Percentiles rank a stretch among this genome's conserved stretches.
Conservation (phyloP, 1,140 invertebrate species). For the Drosophila varians region DNA sequence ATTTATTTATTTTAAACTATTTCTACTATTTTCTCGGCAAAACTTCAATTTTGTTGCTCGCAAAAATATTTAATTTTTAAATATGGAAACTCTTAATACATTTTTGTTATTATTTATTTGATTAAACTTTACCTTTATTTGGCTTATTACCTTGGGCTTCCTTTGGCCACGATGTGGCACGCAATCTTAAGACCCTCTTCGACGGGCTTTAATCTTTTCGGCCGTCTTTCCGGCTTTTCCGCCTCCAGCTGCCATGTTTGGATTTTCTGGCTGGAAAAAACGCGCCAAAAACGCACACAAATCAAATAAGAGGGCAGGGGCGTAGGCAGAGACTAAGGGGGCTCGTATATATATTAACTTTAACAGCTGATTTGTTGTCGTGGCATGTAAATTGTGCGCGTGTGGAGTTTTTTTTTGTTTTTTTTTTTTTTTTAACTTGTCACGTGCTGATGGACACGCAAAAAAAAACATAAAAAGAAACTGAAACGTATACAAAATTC, state of each 20-base stretch:
- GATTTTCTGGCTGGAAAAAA: constrained; percentile 41
- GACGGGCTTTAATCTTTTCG: constrained; percentile 28
- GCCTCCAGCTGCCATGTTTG: constrained; percentile 66
- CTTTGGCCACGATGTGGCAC: constrained; percentile 22
- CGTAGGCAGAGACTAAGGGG: constrained; percentile 9
- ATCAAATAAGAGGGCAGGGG: constrained; percentile 2
- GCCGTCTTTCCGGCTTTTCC: background rate
- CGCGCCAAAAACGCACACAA: constrained; percentile 14
- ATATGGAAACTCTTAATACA: background rate
- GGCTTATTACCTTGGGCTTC: background rate
- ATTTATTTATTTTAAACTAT: too few species aligned
- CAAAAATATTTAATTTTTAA: background rate
- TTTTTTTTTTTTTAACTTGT: constrained; percentile 24
- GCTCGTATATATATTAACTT: constrained; percentile 19
- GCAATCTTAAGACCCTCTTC: constrained; percentile 32
- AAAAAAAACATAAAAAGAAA: background rate
- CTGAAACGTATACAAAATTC: constrained; percentile 1
- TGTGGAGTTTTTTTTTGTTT: background rate
- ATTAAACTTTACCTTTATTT: background rate
- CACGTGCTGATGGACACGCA: constrained; percentile 55
- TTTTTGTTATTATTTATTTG: background rate
- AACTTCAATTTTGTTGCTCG: too few species aligned
- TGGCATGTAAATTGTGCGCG: constrained; percentile 58
- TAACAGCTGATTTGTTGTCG: constrained; percentile 60
- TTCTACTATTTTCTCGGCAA: too few species aligned